Conservation (phyloP, 2,113 vertebrate species). For the Bubalus kerabau region DNA sequence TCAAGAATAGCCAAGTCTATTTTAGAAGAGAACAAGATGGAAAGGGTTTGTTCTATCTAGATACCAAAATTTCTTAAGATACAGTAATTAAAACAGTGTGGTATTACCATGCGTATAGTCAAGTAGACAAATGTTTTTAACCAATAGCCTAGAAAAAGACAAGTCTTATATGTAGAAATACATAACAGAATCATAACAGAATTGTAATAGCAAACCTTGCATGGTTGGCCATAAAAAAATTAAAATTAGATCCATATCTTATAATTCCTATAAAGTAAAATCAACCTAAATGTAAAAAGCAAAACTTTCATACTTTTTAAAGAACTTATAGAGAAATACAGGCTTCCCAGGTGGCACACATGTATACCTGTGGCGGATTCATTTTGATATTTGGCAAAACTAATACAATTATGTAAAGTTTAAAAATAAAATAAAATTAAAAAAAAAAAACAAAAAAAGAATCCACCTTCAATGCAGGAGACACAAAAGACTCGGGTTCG, state of each 20-base stretch:
- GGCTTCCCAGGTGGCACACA: not conserved
- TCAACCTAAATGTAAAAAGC: not conserved
- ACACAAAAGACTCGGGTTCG: not conserved
- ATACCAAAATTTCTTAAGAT: not conserved
- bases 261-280: conserved; percentile 6
- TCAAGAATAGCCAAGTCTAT: not conserved
- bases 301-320: conserved; percentile 9
- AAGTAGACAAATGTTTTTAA: not conserved
- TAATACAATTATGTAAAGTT: too few species aligned
- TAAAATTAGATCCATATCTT: not conserved
- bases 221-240: conserved; percentile 3
- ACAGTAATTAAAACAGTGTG: not conserved
- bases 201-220: not conserved
- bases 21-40: not conserved
- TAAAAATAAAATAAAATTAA: too few species aligned
- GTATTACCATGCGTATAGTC: not conserved
- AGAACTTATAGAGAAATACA: not conserved
- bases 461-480: not conserved
- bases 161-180: not conserved
- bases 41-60: not conserved
- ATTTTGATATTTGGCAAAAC: too few species aligned
- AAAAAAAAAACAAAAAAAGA: not conserved
- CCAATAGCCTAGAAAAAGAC: not conserved
- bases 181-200: not conserved
- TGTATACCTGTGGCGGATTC: too few species aligned